Percentiles rank a stretch among this genome's conserved stretches.
Evolutionary conservation across 1,140 invertebrate genomes (phyloP).

Genomic region (Chlorops oryzae): DNA sequence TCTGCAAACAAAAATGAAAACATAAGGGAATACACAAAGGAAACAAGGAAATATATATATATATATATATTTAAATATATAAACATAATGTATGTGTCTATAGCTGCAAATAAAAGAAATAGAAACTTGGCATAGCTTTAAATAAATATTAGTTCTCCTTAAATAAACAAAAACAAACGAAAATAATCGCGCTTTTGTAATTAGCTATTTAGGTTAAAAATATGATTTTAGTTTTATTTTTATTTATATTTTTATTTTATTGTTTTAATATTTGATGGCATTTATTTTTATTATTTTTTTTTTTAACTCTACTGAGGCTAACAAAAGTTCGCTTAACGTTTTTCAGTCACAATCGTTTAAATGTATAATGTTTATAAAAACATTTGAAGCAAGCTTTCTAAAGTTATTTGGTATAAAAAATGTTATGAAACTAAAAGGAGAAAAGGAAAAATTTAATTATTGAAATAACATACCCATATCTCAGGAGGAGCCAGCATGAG

Average conservation of each 20-base stretch:
- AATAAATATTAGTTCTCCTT: conserved; percentile 26
- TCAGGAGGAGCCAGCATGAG: too few species aligned
- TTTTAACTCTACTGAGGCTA: too few species aligned
- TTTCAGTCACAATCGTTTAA: too few species aligned
- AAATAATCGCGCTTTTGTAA: too few species aligned
- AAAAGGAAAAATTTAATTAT: not conserved
- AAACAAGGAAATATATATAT: too few species aligned
- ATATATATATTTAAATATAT: too few species aligned
- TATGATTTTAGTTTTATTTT: conserved; percentile 22
- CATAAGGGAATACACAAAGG: not conserved
- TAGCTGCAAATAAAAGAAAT: too few species aligned
- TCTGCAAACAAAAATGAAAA: not conserved
- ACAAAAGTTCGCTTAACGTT: too few species aligned
- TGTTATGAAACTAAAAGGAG: not conserved
- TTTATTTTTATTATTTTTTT: conserved; percentile 25
- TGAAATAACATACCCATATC: too few species aligned
- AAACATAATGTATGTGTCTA: too few species aligned
- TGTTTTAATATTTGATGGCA: conserved; percentile 25
- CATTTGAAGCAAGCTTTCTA: too few species aligned
- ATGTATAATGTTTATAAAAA: too few species aligned
- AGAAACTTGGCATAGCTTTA: conserved; percentile 44
- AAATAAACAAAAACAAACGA: conserved; percentile 13
- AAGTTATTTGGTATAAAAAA: not conserved
- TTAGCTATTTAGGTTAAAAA: not conserved
- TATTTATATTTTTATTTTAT: conserved; percentile 25